Evolutionary conservation across 2,888 invertebrate genomes (phyloP).

Genomic region (Entomobrya multifasciata): DNA sequence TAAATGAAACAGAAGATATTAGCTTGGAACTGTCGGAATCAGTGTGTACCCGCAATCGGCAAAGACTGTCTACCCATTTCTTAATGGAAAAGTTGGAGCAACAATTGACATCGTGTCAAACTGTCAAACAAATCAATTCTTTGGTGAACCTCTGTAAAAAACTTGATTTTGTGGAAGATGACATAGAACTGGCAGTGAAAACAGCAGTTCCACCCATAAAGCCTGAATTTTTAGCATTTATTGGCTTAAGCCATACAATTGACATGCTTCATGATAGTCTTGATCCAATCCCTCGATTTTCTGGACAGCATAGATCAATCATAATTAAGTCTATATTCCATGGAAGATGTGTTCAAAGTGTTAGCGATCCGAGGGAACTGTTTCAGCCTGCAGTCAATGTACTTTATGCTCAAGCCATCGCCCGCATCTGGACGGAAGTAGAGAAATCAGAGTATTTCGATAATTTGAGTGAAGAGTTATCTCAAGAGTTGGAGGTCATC

Average conservation of each 20-base stretch:
- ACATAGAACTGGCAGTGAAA: slow-evolving; percentile 55
- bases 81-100: slow-evolving; percentile 59
- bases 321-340: slow-evolving; percentile 69
- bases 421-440: slow-evolving; percentile 70
- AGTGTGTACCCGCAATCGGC: slow-evolving; percentile 49
- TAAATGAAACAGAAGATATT: slow-evolving; percentile 26
- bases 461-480: slow-evolving; percentile 66
- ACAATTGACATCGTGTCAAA: slow-evolving; percentile 51
- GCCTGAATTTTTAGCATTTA: slow-evolving; percentile 52
- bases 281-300: slow-evolving; percentile 63
- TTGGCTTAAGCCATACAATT: slow-evolving; percentile 18
- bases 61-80: slow-evolving; percentile 6
- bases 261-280: slow-evolving; percentile 44
- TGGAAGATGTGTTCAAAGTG: slow-evolving; percentile 55
- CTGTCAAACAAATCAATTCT: slow-evolving; percentile 56
- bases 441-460: slow-evolving; percentile 69
- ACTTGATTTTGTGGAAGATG: slow-evolving; percentile 46
- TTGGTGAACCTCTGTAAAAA: slow-evolving; percentile 54
- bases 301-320: slow-evolving; percentile 33
- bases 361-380: slow-evolving; percentile 50
- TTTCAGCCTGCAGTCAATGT: slow-evolving; percentile 66
- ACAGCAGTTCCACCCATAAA: slow-evolving; percentile 19
- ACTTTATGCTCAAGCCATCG: slow-evolving; percentile 73
- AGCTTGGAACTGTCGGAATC: slow-evolving; percentile 63
- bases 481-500: slow-evolving; percentile 60